phyloP scores from a whole-genome alignment of 1,140 invertebrate species.

The Hylaeus anthracinus region DNA sequence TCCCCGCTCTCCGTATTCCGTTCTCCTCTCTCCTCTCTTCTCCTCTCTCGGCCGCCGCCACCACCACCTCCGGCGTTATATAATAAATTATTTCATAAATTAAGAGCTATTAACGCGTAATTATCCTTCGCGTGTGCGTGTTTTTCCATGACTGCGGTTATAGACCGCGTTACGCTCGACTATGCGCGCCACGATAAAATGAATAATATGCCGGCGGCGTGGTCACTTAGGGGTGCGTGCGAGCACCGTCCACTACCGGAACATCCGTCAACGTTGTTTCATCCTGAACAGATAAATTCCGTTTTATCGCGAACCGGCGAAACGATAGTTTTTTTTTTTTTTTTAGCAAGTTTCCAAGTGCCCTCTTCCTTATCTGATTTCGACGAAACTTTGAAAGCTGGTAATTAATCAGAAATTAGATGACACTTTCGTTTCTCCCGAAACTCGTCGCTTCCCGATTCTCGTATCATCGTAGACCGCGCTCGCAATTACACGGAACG shows the following conservation, averaged over 20 bases:
- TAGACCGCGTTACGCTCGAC: slow-evolving; percentile 62
- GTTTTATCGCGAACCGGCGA: slow-evolving; percentile 20
- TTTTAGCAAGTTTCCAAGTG: too few species aligned
- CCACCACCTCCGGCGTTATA: slow-evolving; percentile 59
- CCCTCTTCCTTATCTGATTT: too few species aligned
- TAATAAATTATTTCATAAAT: slow-evolving; percentile 74
- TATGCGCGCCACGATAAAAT: slow-evolving; percentile 47
- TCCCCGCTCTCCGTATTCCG: slow-evolving; percentile 27
- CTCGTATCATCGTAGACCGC: not conserved
- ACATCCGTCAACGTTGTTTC: slow-evolving; percentile 47
- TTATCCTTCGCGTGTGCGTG: slow-evolving; percentile 68
- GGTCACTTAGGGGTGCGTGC: slow-evolving; percentile 35
- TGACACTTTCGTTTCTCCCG: too few species aligned
- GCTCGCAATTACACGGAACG: not conserved
- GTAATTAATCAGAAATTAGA: too few species aligned
- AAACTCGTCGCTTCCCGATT: too few species aligned
- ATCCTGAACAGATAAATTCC: slow-evolving; percentile 46
- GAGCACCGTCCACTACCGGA: slow-evolving; percentile 5
- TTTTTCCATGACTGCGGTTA: slow-evolving; percentile 69
- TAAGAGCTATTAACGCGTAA: slow-evolving; percentile 71
- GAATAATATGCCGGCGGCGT: slow-evolving; percentile 46
- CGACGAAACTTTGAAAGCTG: too few species aligned
- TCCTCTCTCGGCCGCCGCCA: slow-evolving; percentile 39
- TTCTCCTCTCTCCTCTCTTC: slow-evolving; percentile 23
- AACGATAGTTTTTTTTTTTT: slow-evolving; percentile 20